Base-by-base conservation (phyloP, 2,113 vertebrate genomes). In the Oenanthe oenanthe region DNA sequence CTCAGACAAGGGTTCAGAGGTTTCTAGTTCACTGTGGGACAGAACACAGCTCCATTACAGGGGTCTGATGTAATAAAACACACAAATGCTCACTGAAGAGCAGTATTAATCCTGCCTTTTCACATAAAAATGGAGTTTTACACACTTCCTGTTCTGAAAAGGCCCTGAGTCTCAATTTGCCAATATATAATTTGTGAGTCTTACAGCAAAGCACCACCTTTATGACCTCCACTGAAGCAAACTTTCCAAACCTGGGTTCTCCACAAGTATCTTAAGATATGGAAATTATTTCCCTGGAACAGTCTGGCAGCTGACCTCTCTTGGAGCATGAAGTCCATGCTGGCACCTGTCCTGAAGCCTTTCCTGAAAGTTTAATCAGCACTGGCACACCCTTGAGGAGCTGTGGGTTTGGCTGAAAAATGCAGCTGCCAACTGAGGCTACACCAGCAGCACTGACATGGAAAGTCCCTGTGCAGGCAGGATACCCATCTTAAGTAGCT, bases 311-410 rank as follows among this genome's bases (percentile, higher is more conserved):
- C 26, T 45, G 25, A 48, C 61, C 40, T 29, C 45, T 57, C 86
- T 40, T 79, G 36, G 58, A 83, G 45, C 36, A 53, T 0, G 0
- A 56, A 90, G 62, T 45, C n/a, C 72, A 92, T 0, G 0, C 63
- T 91, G 79, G 67, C 79, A 80, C 34, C 56, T 83, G 36, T 85
- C 56, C 83, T 50, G 31, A 82, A 65, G 48, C 48, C 71, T 61
- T 72, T 75, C 71, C 78, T 88, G 50, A 61, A 92, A 84, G 86
- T 85, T 91, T 91, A 51, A 89, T 82, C 84, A 72, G 87, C 57
- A 31, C 47, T 74, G 73, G 65, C 72, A 85, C 38, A 63, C 53
- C 38, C 47, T n/a, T 21, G 22, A 4, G 2, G 57, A 62, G 31
- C 5, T 78, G 83, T 61, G 86, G 54, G 3, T 91, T 89, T 75